Percentiles rank a stretch among this genome's conserved stretches.
Evolutionary conservation across 2,888 invertebrate genomes (phyloP).

Genomic region (Corbicula japonica): DNA sequence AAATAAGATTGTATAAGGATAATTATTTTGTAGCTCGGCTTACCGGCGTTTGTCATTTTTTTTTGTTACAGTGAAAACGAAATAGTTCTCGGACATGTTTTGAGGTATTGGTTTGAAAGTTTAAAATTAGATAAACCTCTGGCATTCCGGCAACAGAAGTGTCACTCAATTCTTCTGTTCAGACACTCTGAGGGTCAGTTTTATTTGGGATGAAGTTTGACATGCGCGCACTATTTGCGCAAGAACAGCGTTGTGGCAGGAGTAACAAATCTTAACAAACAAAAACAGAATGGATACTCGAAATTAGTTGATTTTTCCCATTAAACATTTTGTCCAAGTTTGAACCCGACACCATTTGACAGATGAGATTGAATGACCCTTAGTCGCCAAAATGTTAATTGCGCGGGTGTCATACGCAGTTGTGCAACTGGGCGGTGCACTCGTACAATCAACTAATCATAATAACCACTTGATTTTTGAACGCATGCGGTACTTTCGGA

Average conservation of each 20-base stretch:
- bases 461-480: conserved; percentile 39
- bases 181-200: conserved; percentile 15
- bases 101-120: no score
- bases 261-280: conserved; percentile 64
- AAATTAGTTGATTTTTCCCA: conserved; percentile 60
- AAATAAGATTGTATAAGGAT: no score
- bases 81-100: no score
- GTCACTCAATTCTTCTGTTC: no score
- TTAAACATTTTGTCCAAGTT: conserved; percentile 54
- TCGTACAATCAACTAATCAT: conserved; percentile 43
- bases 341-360: conserved; percentile 46
- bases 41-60: no score
- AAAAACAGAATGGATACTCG: conserved; percentile 40
- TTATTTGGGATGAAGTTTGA: conserved; percentile 13
- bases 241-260: conserved; percentile 53
- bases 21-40: no score
- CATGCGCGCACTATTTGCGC: conserved; percentile 52
- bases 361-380: conserved; percentile 55
- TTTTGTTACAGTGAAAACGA: no score
- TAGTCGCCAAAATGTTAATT: conserved; percentile 62
- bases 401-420: conserved; percentile 61
- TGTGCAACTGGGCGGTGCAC: conserved; percentile 58
- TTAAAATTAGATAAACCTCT: no score
- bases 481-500: conserved; percentile 15
- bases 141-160: no score